Base-by-base conservation (phyloP, 2,888 invertebrate species). In the Lordiphosa andalusiaca region DNA sequence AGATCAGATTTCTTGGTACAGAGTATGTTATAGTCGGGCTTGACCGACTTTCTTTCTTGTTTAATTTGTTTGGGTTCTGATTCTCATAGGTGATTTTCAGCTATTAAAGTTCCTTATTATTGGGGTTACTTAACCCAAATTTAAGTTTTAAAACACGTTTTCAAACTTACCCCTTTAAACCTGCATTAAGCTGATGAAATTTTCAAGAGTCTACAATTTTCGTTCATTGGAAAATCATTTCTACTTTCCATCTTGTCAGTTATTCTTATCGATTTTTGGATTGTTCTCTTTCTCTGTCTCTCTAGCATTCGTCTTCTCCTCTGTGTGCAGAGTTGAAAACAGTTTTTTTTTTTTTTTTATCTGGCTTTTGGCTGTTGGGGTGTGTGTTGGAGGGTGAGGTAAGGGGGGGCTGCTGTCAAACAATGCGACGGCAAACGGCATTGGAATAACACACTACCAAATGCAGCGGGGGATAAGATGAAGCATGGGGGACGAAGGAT, bases 251-350 rank as follows among this genome's bases (percentile, higher is more conserved):
- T 50, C 61, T 60, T 59, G 68, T 66, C 60, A 61, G 71, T 69
- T 76, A 64, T 71, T 82, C 65, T 67, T 82, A 80, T 80, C 76
- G 80, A 80, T 80, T 80, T 82, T 71, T 56, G 61, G 69, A 69
- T 68, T 63, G 44, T 62, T 50, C 52, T 70, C 64, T 69, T 49
- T 60, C 62, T 64, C 67, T 52, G 38, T 25, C 46, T 40, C 47
- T 36, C 25, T 6, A 16, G 51, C 12, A 13, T 13, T 25, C 46
- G 35, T n/a, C 21, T 13, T 12, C 23, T 23, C 30, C 2, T 35
- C 12, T 33, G 48, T 30, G 30, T 30, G 30, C 10, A 30, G n/a
- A 23, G 61, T 42, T 30, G 62, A 36, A 61, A 47, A 54, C 50
- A 46, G 46, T 53, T 52, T 53, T 58, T 62, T 55, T 62, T 46